Evolutionary conservation across 2,888 invertebrate genomes (phyloP).

Genomic region (Strigamia maritima): DNA sequence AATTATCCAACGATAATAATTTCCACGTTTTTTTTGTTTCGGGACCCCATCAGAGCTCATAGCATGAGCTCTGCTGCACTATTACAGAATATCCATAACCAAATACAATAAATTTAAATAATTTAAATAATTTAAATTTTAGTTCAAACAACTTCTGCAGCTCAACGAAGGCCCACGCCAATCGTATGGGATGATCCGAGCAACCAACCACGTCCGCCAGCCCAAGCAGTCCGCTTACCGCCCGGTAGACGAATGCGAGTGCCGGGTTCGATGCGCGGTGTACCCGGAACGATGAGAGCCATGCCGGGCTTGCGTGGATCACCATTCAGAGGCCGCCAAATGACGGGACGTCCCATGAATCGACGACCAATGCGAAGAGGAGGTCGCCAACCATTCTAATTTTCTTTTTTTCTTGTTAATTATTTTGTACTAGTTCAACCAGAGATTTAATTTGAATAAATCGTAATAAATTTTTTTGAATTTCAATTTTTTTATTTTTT

Average conservation of each 20-base stretch:
- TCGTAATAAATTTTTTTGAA: background rate
- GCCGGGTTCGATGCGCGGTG: background rate
- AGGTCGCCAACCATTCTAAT: background rate
- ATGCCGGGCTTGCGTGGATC: background rate
- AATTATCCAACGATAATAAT: too few species aligned
- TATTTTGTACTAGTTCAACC: background rate
- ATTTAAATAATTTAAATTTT: background rate
- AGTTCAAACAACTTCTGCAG: background rate
- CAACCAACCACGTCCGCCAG: background rate
- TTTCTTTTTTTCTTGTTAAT: background rate
- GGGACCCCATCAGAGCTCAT: too few species aligned
- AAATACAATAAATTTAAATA: too few species aligned
- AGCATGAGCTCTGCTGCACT: too few species aligned
- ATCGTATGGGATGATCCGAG: background rate
- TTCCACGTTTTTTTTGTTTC: too few species aligned
- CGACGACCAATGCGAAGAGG: background rate
- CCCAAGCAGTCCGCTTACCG: background rate
- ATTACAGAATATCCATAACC: too few species aligned
- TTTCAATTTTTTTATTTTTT: too few species aligned
- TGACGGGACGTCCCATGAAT: background rate
- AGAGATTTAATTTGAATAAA: background rate
- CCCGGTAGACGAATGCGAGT: slow-evolving; percentile 19
- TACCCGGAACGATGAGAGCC: background rate
- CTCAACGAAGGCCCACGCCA: slow-evolving; percentile 12
- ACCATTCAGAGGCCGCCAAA: background rate